Evolutionary conservation across 2,888 invertebrate genomes (phyloP).

Genomic region (Urechis unicinctus): DNA sequence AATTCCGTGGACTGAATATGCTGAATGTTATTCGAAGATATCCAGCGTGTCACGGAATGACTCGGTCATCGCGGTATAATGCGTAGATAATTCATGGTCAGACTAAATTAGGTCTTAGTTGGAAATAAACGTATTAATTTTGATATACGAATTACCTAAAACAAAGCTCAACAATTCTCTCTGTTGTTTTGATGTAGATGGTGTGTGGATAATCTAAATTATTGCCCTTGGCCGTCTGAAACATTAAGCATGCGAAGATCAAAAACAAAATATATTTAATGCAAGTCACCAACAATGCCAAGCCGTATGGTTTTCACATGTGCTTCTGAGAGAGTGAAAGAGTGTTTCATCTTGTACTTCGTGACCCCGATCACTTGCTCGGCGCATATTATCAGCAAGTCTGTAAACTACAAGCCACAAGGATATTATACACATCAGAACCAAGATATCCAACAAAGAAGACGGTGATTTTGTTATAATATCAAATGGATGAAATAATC

Average conservation of each 20-base stretch:
- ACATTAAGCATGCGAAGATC: neutral
- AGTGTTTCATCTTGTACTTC: constrained; percentile 3
- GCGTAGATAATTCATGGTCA: too few species aligned
- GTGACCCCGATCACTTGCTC: neutral
- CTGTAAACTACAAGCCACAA: constrained; percentile 2
- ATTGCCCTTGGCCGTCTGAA: constrained; percentile 2
- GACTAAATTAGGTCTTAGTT: neutral
- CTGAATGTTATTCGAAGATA: too few species aligned
- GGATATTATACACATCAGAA: too few species aligned
- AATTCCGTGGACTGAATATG: neutral
- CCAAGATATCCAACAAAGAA: too few species aligned
- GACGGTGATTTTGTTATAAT: too few species aligned
- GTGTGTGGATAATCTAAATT: constrained; percentile 5
- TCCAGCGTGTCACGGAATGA: too few species aligned
- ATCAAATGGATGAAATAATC: neutral
- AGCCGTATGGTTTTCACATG: neutral
- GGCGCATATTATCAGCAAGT: constrained; percentile 1
- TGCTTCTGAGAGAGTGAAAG: neutral
- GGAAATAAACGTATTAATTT: neutral
- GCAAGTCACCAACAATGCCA: neutral
- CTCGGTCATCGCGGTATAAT: too few species aligned
- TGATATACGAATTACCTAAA: neutral
- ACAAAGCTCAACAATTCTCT: constrained; percentile 1
- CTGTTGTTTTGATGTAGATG: constrained; percentile 3
- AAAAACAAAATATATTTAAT: neutral